Percentiles rank a stretch among this genome's conserved stretches.
These are phyloP conservation scores for Lepus townsendii DNA, from an alignment of 2,797 vertebrate genomes.

Conservation along the genomic window DNA sequence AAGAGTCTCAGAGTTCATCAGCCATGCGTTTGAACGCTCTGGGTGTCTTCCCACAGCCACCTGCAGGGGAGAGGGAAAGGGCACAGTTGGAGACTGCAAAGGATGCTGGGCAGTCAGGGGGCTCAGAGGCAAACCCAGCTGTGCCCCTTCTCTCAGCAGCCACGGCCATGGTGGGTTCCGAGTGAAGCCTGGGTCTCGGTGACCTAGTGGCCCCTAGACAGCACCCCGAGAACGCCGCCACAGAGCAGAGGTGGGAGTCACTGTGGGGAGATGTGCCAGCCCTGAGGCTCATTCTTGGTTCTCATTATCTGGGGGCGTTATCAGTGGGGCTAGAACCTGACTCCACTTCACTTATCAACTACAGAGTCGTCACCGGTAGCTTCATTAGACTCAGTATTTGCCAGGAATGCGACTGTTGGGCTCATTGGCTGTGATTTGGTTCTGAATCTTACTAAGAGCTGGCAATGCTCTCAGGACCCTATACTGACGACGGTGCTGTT, in stretches of 20 bases:
- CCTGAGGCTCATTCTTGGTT: background rate
- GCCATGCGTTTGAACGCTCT: background rate
- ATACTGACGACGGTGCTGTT: background rate
- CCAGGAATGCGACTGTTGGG: background rate
- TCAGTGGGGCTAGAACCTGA: background rate
- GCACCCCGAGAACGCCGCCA: background rate
- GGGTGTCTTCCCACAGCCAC: background rate
- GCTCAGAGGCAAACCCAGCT: background rate
- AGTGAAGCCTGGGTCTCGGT: background rate
- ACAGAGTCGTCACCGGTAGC: background rate
- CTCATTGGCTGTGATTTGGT: background rate
- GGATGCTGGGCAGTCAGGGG: background rate
- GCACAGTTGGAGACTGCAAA: background rate
- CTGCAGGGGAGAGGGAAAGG: background rate
- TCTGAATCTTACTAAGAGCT: background rate
- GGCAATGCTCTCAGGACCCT: background rate
- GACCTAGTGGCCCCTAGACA: background rate
- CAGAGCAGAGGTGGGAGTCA: background rate
- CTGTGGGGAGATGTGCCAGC: background rate
- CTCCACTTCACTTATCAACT: background rate
- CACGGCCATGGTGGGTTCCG: background rate
- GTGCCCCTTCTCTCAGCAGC: background rate
- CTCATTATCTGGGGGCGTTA: background rate
- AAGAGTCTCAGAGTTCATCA: background rate
- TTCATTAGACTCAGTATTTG: background rate